These are phyloP conservation scores for Karalla daura DNA, from an alignment of 2,797 vertebrate genomes.

Conservation along the genomic window DNA sequence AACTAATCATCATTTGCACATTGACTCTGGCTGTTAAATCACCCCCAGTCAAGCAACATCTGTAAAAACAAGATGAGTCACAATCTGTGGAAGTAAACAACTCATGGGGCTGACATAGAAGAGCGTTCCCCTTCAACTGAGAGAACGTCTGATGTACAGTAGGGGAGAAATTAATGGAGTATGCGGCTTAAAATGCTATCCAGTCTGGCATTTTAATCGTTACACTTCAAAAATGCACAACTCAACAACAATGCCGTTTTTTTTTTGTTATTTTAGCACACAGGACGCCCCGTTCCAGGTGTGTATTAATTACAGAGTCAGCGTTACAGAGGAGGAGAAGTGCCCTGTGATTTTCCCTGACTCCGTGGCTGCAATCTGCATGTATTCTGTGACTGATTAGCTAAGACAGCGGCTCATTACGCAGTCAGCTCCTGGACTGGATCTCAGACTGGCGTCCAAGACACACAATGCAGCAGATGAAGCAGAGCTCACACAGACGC, in stretches of 20 bases:
- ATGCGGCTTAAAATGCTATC: slow-evolving; percentile 41
- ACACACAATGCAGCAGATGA: neutral
- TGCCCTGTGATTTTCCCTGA: neutral
- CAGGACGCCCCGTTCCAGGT: slow-evolving; percentile 4
- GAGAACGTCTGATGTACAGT: slow-evolving; percentile 24
- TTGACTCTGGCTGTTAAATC: slow-evolving; percentile 53
- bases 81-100: slow-evolving; percentile 60
- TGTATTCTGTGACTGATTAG: neutral
- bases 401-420: neutral
- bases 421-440: neutral
- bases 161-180: slow-evolving; percentile 33
- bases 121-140: slow-evolving; percentile 30
- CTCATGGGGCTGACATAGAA: slow-evolving; percentile 33
- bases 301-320: neutral
- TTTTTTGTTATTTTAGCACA: neutral
- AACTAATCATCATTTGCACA: slow-evolving; percentile 49
- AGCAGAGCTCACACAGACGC: too few species aligned
- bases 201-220: slow-evolving; percentile 34
- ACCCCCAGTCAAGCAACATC: slow-evolving; percentile 40
- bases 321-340: neutral
- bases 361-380: neutral
- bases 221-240: neutral
- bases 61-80: slow-evolving; percentile 59
- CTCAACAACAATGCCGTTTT: neutral
- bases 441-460: neutral